These are phyloP conservation scores for Nipponacmea schrenckii DNA, from an alignment of 2,888 invertebrate genomes.

Conservation along the genomic window DNA sequence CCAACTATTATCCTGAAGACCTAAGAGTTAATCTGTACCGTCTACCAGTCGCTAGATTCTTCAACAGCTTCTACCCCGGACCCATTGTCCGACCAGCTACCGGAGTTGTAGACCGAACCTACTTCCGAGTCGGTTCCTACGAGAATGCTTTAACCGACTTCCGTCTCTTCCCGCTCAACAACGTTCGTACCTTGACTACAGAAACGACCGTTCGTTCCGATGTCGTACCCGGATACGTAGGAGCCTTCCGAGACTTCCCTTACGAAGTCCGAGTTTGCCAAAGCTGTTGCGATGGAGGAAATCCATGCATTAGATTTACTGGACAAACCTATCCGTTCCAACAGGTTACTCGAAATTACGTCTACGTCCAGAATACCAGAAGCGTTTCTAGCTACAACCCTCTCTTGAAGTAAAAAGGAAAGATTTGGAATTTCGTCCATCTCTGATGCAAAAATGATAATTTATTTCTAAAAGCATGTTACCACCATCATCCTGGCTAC, in stretches of 20 bases:
- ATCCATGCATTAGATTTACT: not conserved
- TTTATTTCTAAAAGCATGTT: too few relatives aligned
- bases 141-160: conserved; percentile 14
- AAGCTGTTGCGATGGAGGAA: not conserved
- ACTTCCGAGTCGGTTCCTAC: conserved; percentile 13
- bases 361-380: not conserved
- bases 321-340: not conserved
- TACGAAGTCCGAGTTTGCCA: not conserved
- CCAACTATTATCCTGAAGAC: not conserved
- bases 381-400: not conserved
- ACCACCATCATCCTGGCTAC: too few relatives aligned
- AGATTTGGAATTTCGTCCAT: too few relatives aligned
- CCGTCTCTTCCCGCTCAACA: conserved; percentile 4
- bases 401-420: too few relatives aligned
- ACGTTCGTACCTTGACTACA: not conserved
- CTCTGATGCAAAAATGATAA: too few relatives aligned
- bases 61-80: conserved; percentile 15
- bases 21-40: not conserved
- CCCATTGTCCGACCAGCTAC: conserved; percentile 3
- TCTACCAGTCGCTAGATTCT: conserved; percentile 10
- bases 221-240: not conserved
- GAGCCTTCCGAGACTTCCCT: not conserved
- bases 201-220: not conserved
- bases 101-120: not conserved
- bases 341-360: not conserved